Evolutionary conservation across 2,797 vertebrate genomes (phyloP).

Genomic region (Arctocebus calabarensis): DNA sequence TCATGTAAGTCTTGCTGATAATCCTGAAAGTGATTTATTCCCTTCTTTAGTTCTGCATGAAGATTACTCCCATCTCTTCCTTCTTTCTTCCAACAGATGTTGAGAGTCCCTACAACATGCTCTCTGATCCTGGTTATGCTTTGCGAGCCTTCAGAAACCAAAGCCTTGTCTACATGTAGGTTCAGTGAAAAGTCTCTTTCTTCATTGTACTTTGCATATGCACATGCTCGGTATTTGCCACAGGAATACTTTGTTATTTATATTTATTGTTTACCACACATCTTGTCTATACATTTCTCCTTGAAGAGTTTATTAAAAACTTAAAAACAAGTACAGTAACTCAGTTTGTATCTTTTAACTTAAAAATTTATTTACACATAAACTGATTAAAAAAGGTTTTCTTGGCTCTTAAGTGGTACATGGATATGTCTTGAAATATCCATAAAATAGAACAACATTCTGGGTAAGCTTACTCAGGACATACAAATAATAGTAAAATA

Average conservation of each 20-base stretch:
- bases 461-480: conserved; percentile 1
- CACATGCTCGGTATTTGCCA: not conserved
- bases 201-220: not conserved
- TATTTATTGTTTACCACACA: no score
- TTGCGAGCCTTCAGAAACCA: not conserved
- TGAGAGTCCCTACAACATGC: not conserved
- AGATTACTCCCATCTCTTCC: not conserved
- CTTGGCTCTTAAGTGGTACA: not conserved
- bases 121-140: not conserved
- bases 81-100: not conserved
- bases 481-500: conserved; percentile 4
- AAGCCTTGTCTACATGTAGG: not conserved
- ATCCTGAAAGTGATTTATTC: not conserved
- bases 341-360: conserved; percentile 25
- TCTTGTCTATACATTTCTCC: not conserved
- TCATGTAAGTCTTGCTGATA: not conserved
- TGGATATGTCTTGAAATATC: conserved; percentile 46
- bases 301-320: conserved; percentile 8
- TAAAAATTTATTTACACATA: not conserved
- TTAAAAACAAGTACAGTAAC: not conserved
- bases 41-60: not conserved
- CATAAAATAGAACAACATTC: conserved; percentile 44
- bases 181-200: not conserved
- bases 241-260: not conserved
- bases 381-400: not conserved